Evolutionary conservation across 2,797 vertebrate species (phyloP).

Genomic region (Dipus sagitta): DNA sequence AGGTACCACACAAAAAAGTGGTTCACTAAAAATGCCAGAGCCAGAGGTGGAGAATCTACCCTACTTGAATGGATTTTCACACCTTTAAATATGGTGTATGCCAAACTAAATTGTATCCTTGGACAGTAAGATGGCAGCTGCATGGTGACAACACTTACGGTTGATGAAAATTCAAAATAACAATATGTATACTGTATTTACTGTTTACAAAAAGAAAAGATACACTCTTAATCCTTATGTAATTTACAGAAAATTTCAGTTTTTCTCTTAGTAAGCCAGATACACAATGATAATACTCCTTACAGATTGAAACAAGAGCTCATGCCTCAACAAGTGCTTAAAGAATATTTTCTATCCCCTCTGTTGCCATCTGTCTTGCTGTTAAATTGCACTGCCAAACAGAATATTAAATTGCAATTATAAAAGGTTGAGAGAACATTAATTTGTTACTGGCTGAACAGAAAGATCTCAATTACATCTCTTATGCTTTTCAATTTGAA

Average conservation of each 20-base stretch:
- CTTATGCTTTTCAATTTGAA: conserved; percentile 10
- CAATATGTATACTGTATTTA: not conserved
- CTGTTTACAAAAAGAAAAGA: not conserved
- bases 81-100: not conserved
- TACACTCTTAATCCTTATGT: not conserved
- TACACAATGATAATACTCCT: not conserved
- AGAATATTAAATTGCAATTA: conserved; percentile 57
- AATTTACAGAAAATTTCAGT: not conserved
- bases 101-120: not conserved
- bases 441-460: conserved; percentile 64
- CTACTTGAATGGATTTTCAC: not conserved
- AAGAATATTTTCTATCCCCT: conserved; percentile 63
- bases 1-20: not conserved
- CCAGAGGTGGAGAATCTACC: not conserved
- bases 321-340: conserved; percentile 16
- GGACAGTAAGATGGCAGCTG: not conserved
- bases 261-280: conserved; percentile 9
- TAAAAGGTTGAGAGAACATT: conserved; percentile 61
- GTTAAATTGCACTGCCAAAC: conserved; percentile 59
- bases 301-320: not conserved
- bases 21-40: not conserved
- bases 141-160: not conserved
- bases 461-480: conserved; percentile 55
- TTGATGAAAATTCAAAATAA: not conserved
- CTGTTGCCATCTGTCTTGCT: conserved; percentile 69